These are phyloP conservation scores for Prolemur simus DNA, from an alignment of 2,113 vertebrate species.

Conservation along the genomic window DNA sequence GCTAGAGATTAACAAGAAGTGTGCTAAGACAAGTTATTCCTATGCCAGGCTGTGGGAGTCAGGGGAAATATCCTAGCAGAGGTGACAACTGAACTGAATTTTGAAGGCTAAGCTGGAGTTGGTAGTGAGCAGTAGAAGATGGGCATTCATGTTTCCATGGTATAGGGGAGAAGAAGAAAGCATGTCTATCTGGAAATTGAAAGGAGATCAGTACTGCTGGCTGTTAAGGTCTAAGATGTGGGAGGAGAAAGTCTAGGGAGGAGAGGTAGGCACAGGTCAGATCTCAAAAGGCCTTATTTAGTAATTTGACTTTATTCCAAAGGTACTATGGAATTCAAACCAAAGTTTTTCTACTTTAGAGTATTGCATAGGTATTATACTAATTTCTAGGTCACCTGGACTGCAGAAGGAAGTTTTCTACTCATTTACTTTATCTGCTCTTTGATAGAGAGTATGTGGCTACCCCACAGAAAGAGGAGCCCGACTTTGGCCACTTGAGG, in stretches of 20 bases:
- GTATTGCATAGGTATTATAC: background rate
- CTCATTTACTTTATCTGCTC: background rate
- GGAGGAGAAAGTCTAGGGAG: background rate
- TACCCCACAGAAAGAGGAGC: background rate
- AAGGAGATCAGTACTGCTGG: background rate
- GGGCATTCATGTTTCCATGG: background rate
- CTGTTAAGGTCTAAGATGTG: background rate
- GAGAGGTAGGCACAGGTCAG: background rate
- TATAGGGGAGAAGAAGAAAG: background rate
- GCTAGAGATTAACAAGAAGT: background rate
- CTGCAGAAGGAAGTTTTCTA: background rate
- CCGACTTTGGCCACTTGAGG: background rate
- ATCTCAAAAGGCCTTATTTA: background rate
- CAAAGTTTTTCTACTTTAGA: background rate
- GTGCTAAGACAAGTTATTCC: background rate
- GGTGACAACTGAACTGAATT: background rate
- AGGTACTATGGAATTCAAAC: background rate
- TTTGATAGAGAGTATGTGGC: background rate
- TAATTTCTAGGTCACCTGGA: background rate
- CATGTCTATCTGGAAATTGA: background rate
- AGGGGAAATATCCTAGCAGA: background rate
- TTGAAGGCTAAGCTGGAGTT: background rate
- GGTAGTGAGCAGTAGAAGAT: background rate
- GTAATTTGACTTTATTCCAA: background rate
- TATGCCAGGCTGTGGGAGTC: background rate